A percentile compares a stretch with the other conserved stretches of the same genome.
phyloP scores from a whole-genome alignment of 2,888 invertebrate genomes.

The Agonopterix heracliana region DNA sequence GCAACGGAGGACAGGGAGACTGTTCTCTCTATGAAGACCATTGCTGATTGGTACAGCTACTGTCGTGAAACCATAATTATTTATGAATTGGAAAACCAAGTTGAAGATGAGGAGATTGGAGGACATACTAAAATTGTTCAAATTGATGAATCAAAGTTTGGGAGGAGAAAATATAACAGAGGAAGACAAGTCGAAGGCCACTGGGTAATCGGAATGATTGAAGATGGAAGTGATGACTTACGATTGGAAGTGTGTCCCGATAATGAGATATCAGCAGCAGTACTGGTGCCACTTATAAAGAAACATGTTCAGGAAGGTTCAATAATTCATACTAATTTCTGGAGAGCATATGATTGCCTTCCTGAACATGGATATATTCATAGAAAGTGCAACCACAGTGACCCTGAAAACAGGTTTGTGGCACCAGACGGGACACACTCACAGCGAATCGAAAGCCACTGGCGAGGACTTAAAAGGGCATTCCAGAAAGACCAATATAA shows the following conservation, averaged over 20 bases:
- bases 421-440: slow-evolving; percentile 19
- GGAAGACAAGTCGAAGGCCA: slow-evolving; percentile 10
- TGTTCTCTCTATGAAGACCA: neutral
- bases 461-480: slow-evolving; percentile 11
- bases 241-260: slow-evolving; percentile 24
- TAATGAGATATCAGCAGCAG: slow-evolving; percentile 16
- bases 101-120: neutral
- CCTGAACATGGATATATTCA: slow-evolving; percentile 13
- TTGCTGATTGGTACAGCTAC: slow-evolving; percentile 5
- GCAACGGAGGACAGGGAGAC: neutral
- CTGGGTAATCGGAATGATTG: slow-evolving; percentile 22
- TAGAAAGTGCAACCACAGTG: slow-evolving; percentile 15
- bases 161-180: neutral
- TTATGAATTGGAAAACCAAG: neutral
- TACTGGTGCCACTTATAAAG: slow-evolving; percentile 20
- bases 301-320: slow-evolving; percentile 20
- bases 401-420: slow-evolving; percentile 14
- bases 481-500: slow-evolving; percentile 11
- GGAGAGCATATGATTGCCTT: slow-evolving; percentile 8
- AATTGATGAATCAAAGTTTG: no score
- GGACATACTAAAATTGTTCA: no score
- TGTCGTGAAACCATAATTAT: slow-evolving; percentile 1
- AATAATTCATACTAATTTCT: slow-evolving; percentile 11
- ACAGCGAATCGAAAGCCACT: slow-evolving; percentile 16
- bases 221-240: slow-evolving; percentile 21